These are phyloP conservation scores for Drosophila santomea DNA, from an alignment of 1,140 invertebrate species.

Conservation along the genomic window DNA sequence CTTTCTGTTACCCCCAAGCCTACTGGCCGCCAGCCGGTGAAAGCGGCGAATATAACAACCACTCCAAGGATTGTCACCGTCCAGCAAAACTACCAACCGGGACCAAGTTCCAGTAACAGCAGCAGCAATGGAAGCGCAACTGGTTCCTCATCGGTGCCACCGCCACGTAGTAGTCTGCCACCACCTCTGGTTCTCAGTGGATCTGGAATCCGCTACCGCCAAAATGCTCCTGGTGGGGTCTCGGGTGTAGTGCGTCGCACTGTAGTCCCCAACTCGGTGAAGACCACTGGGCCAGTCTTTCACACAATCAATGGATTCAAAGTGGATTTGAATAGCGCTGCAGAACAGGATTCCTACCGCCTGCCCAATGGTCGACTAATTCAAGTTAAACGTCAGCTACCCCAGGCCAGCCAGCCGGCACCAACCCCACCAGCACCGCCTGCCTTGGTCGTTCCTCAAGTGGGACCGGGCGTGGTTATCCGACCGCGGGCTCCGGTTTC, in stretches of 20 bases:
- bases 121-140: conserved; percentile 9
- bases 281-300: conserved; percentile 68
- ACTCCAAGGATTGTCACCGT: conserved; percentile 73
- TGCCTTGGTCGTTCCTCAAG: conserved; percentile 3
- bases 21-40: background rate
- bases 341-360: conserved; percentile 80
- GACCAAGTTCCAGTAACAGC: conserved; percentile 32
- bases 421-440: conserved; percentile 26
- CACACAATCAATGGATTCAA: conserved; percentile 83
- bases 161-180: conserved; percentile 54
- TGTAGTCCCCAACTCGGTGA: conserved; percentile 52
- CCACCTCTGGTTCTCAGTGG: conserved; percentile 76
- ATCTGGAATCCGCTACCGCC: conserved; percentile 69
- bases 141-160: conserved; percentile 2
- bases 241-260: conserved; percentile 54
- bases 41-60: conserved; percentile 33
- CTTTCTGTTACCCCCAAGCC: conserved; percentile 63
- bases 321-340: conserved; percentile 82
- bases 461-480: conserved; percentile 46
- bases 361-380: conserved; percentile 82
- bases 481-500: conserved; percentile 30
- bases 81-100: conserved; percentile 66
- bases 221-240: conserved; percentile 8
- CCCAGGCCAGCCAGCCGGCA: conserved; percentile 17
- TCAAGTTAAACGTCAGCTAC: conserved; percentile 81